Evolutionary conservation across 2,888 invertebrate genomes (phyloP), one percentile per base, ranked within the genome.

Genomic region (Ectemnius continuus): DNA sequence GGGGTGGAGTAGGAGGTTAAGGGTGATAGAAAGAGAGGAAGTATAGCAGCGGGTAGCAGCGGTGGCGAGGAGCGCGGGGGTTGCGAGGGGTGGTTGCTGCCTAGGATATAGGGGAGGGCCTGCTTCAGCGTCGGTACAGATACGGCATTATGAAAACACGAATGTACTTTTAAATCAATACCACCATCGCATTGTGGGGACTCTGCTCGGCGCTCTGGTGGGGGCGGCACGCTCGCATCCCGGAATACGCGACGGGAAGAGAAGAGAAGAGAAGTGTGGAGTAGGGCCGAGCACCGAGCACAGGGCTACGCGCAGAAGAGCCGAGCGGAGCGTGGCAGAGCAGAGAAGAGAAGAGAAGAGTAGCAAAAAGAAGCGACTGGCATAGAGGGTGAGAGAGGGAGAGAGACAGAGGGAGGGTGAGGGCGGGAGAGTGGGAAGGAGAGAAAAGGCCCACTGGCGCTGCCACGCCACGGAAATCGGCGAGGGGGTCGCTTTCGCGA

Each of bases 151-250:
- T 91, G 91, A 91, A 91, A 91, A 91, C 91, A 90, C 90, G 90
- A 91, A 90, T 91, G 90, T 90, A 91, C 90, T 91, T 91, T 91
- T 91, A 90, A 91, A 91, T 91, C 91, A 91, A 91, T 91, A 91
- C 90, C 91, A 90, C 90, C 91, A 91, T 91, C 91, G 90, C 88
- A 91, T 91, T 91, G 91, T 91, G 88, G 89, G 90, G 88, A 87
- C 86, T 78, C 82, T 80, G 82, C 84, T 36, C 36, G 36, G 36
- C 36, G 36, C 36, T 36, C 36, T 73, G 81, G 80, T 79, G 86
- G 86, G 85, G 85, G 81, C 80, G 84, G 83, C 79, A 80, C 82
- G 80, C 75, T 80, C 81, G 80, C 76, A 80, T 82, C 83, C 84
- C 81, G 82, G 82, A 84, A 84, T 88, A 88, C 87, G 72, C 62